Evolutionary conservation across 2,113 vertebrate species (phyloP).

Genomic region (Grammomys surdaster): DNA sequence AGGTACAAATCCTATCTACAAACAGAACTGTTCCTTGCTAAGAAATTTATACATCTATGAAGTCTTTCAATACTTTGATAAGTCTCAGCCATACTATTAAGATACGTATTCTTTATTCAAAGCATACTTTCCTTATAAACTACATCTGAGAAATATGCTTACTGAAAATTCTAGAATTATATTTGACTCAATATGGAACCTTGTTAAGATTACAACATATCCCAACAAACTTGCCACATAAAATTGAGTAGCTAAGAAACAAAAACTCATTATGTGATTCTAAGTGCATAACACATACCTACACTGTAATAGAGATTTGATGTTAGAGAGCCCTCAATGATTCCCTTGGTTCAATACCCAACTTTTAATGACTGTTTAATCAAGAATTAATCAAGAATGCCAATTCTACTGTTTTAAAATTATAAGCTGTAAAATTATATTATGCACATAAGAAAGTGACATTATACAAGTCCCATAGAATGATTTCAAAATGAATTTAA

Average conservation of each 20-base stretch:
- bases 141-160: neutral
- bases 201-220: neutral
- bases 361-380: constrained; percentile 39
- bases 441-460: neutral
- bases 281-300: constrained; percentile 34
- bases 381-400: neutral
- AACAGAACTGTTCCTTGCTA: neutral
- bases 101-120: neutral
- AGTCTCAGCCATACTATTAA: neutral
- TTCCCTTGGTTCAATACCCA: constrained; percentile 20
- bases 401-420: neutral
- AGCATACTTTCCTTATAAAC: neutral
- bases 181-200: neutral
- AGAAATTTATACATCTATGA: neutral
- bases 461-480: neutral
- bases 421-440: constrained; percentile 35
- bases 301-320: constrained; percentile 70
- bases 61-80: neutral
- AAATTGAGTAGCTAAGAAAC: constrained; percentile 55
- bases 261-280: constrained; percentile 65
- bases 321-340: constrained; percentile 48
- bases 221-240: neutral
- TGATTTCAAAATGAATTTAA: neutral
- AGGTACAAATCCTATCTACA: neutral
- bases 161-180: neutral